Percentiles rank a stretch among this genome's conserved stretches.
These are phyloP conservation scores for Rotaria sp. DNA, from an alignment of 2,888 invertebrate species.

Conservation along the genomic window DNA sequence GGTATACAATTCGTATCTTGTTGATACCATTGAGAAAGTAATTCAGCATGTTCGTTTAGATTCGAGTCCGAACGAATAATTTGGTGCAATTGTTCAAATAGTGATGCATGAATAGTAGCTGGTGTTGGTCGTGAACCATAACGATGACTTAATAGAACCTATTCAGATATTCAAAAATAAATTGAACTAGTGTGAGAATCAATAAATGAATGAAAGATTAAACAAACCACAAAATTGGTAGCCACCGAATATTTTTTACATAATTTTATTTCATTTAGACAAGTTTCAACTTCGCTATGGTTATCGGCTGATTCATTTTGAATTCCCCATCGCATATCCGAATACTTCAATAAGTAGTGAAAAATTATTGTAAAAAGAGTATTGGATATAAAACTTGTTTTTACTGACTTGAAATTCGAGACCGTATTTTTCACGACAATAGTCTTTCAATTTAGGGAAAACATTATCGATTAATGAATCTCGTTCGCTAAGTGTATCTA, in stretches of 20 bases:
- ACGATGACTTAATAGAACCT: conserved; percentile 50
- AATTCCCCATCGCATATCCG: conserved; percentile 50
- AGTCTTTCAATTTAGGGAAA: conserved; percentile 47
- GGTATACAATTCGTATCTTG: not conserved
- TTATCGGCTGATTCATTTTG: conserved; percentile 42
- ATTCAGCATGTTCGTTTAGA: not conserved
- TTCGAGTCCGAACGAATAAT: not conserved
- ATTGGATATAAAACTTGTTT: not conserved
- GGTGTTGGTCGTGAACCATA: conserved; percentile 48
- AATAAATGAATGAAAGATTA: not conserved
- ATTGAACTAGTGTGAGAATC: not conserved
- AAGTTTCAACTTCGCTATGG: conserved; percentile 39
- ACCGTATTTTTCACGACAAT: conserved; percentile 48
- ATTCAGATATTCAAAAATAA: conserved; percentile 25
- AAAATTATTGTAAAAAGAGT: too few relatives aligned
- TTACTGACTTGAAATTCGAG: conserved; percentile 49
- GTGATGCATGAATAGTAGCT: conserved; percentile 44
- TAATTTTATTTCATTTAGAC: conserved; percentile 44
- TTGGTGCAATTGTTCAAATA: not conserved
- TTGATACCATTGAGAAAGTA: conserved; percentile 4
- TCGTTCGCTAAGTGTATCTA: conserved; percentile 36
- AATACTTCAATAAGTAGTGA: conserved; percentile 47
- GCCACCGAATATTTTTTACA: conserved; percentile 48
- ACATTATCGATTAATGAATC: conserved; percentile 34
- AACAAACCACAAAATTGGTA: conserved; percentile 49